Evolutionary conservation across 2,888 invertebrate species (phyloP), one percentile per base, ranked within the genome.

Genomic region (Tricholauxania praeusta): DNA sequence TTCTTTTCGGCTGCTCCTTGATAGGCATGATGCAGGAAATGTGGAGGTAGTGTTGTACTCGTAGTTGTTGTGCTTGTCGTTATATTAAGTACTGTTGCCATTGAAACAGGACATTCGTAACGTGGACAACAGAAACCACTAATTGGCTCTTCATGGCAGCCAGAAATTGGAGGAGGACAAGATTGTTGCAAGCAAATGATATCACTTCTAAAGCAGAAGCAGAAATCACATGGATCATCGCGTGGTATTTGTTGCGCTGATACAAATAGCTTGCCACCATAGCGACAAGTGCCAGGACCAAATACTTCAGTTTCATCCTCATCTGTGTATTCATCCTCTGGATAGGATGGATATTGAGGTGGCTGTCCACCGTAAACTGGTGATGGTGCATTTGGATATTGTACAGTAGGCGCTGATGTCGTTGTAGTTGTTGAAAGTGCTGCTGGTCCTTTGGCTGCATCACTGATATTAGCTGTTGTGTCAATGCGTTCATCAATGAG

Each of bases 171-270:
- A 66, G 97, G 97, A 69, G 97, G 97, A 88, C 97, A 97, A 82
- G 96, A 96, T 88, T 97, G 97, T 88, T 97, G 96, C 78, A 97
- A 89, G 82, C 97, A 97, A 83, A 97, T 97, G 81, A 97, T 97
- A 84, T 97, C 96, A 86, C 96, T 96, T 87, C 97, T 91, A 90
- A 97, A 97, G 89, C 97, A 97, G 92, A 97, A 97, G 88, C 97
- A 97, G 90, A 97, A 97, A 85, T 97, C 96, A 86, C 97, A 97
- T 32, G 97, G 96, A 89, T 97, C 96, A 80, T 96, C 96, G 80
- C 97, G 90, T 55, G 96, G 96, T 82, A 97, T 96, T 89, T 97
- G 97, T 88, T 97, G 96, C 1, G 97, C 97, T 2, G 96, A 96
- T 57, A 96, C 95, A 86, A 96, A 97, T 64, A 96, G 93, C 88